Conservation (phyloP, 2,113 vertebrate genomes). For the Spea bombifrons region DNA sequence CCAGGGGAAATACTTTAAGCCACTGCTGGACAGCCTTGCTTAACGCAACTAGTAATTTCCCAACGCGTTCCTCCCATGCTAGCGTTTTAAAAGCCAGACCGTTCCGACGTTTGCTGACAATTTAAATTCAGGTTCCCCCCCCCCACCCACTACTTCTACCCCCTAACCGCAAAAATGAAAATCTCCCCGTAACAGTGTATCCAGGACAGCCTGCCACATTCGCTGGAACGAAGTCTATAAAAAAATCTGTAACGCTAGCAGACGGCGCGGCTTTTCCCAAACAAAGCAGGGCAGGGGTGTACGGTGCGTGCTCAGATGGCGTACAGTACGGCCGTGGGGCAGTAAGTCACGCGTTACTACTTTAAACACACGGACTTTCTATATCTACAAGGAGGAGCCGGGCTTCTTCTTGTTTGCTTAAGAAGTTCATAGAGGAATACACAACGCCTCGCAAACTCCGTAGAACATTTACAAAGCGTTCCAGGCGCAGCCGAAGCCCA, state of each 20-base stretch:
- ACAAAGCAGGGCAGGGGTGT: constrained; percentile 14
- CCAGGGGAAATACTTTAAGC: too few relatives aligned
- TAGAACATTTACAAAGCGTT: neutral
- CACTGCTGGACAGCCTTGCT: too few relatives aligned
- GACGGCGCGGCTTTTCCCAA: neutral
- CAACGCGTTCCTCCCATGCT: constrained; percentile 25
- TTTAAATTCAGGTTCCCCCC: constrained; percentile 30
- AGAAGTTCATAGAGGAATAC: constrained; percentile 4
- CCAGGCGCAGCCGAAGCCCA: neutral
- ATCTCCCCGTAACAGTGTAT: constrained; percentile 11
- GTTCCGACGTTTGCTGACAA: constrained; percentile 36
- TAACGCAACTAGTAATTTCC: neutral
- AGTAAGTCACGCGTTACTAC: neutral
- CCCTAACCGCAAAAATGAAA: constrained; percentile 35
- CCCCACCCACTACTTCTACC: constrained; percentile 33
- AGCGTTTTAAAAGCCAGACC: constrained; percentile 7
- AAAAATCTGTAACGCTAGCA: neutral
- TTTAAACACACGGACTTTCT: constrained; percentile 29
- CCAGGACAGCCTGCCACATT: constrained; percentile 39
- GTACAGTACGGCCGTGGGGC: neutral
- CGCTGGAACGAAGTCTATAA: constrained; percentile 2
- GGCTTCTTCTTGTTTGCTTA: constrained; percentile 17
- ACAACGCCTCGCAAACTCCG: constrained; percentile 10
- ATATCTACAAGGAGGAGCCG: constrained; percentile 5
- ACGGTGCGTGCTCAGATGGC: neutral